Conservation (phyloP, 1,140 invertebrate species). For the Neuroterus valhalla region DNA sequence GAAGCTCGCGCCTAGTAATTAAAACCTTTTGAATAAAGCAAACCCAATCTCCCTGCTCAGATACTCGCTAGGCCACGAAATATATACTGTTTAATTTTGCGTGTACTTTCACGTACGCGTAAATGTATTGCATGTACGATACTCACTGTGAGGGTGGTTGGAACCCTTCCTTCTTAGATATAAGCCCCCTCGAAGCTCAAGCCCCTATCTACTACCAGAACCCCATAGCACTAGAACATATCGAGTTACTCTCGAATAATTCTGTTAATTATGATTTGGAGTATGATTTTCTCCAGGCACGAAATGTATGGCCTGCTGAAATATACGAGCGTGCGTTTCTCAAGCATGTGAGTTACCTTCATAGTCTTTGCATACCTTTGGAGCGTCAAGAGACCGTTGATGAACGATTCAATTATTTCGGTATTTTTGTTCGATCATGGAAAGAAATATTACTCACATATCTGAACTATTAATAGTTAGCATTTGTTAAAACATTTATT, state of each 20-base stretch:
- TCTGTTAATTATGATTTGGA: conserved; percentile 74
- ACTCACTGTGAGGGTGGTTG: conserved; percentile 22
- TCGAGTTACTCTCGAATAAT: conserved; percentile 68
- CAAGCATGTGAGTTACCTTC: conserved; percentile 10
- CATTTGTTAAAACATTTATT: no score
- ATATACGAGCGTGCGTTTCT: conserved; percentile 7
- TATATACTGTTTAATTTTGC: conserved; percentile 47
- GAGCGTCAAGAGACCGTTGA: not conserved
- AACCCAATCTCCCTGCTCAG: conserved; percentile 63
- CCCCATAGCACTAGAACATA: conserved; percentile 56
- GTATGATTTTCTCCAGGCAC: conserved; percentile 60
- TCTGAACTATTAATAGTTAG: not conserved
- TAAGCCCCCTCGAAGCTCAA: conserved; percentile 52
- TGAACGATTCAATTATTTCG: not conserved
- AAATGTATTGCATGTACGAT: conserved; percentile 50
- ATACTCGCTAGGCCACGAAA: conserved; percentile 50
- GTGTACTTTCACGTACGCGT: conserved; percentile 47
- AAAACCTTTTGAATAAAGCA: conserved; percentile 71
- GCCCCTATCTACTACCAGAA: conserved; percentile 39
- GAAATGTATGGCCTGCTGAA: conserved; percentile 11
- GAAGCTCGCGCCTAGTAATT: conserved; percentile 61
- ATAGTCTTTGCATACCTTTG: not conserved
- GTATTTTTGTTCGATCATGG: not conserved
- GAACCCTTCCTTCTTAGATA: conserved; percentile 70
- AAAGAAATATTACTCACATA: not conserved